Evolutionary conservation across 2,888 invertebrate genomes (phyloP), one percentile per base, ranked within the genome.

Genomic region (Drosophila paramelanica): DNA sequence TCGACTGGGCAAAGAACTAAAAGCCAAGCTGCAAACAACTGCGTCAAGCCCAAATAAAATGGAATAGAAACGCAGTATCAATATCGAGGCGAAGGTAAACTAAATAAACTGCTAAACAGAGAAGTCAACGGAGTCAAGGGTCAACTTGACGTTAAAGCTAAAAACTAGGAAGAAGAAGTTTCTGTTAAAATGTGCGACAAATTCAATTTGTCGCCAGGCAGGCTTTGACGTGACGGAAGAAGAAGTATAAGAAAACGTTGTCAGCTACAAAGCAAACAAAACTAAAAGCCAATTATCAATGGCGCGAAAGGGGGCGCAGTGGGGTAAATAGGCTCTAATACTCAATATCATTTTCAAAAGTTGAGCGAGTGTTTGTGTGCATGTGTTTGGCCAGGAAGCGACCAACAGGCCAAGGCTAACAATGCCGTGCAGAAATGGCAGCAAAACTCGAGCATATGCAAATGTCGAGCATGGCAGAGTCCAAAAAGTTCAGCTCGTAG

Each of bases 231-330:
- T 13, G 31, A 31, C 8, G 8, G 3, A 31, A 31, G 10, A 10
- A 8, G 10, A 27, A 27, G 39, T 7, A 31, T 20, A 14, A 14
- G 13, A 14, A 39, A 17, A 17, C 25, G 25, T 31, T 55, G 67
- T 51, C 39, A 58, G 65, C 25, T 50, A 39, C 20, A 42, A 14
- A 56, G 62, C 66, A 66, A 70, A 62, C 57, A 73, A 68, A 78
- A 68, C 66, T 53, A 65, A 67, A 71, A 81, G 67, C 61, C 82
- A 79, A 79, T 79, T 79, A 79, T 81, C 45, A 62, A 57, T 38
- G 31, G 39, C 7, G n/a, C 2, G 8, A 25, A 23, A 14, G 23
- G 33, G 39, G 33, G 4, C 2, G 11, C n/a, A 11, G 43, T 14
- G 10, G 27, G n/a, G 25, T 6, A 31, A 7, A 25, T n/a, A 5